phyloP scores from a whole-genome alignment of 2,113 vertebrate genomes.

The Cephalopholis sonnerati region DNA sequence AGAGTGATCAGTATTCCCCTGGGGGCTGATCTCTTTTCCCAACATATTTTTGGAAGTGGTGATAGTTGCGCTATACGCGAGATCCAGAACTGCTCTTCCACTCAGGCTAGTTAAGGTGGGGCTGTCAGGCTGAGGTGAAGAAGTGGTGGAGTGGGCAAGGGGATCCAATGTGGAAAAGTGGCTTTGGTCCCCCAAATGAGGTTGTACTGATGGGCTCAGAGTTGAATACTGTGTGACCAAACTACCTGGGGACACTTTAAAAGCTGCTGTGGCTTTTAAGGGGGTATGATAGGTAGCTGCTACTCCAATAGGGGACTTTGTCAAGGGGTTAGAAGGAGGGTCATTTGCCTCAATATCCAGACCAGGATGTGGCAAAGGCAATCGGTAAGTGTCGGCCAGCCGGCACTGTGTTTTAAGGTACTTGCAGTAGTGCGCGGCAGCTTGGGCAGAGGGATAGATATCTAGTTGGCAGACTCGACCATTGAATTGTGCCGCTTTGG shows the following conservation, averaged over 20 bases:
- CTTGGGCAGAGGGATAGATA: slow-evolving; percentile 91
- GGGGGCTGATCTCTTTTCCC: slow-evolving; percentile 20
- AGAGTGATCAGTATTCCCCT: slow-evolving; percentile 39
- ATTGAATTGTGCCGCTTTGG: slow-evolving; percentile 89
- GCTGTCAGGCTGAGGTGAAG: slow-evolving; percentile 17
- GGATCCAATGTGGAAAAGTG: slow-evolving; percentile 52
- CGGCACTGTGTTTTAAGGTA: slow-evolving; percentile 92
- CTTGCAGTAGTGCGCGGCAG: slow-evolving; percentile 92
- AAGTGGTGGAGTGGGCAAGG: slow-evolving; percentile 24
- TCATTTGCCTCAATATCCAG: slow-evolving; percentile 57
- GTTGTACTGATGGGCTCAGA: slow-evolving; percentile 43
- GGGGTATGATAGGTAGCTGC: slow-evolving; percentile 39
- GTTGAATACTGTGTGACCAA: slow-evolving; percentile 40
- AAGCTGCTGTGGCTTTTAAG: slow-evolving; percentile 32
- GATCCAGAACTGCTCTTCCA: slow-evolving; percentile 22
- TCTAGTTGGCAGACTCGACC: slow-evolving; percentile 95
- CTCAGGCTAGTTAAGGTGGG: slow-evolving; percentile 33
- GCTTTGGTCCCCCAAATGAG: slow-evolving; percentile 50
- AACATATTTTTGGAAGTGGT: slow-evolving; percentile 44
- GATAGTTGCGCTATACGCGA: slow-evolving; percentile 52
- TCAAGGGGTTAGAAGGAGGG: slow-evolving; percentile 40
- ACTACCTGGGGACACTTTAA: slow-evolving; percentile 33
- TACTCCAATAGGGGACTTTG: slow-evolving; percentile 46
- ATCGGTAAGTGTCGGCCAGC: slow-evolving; percentile 89
- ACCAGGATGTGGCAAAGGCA: slow-evolving; percentile 51